These are phyloP conservation scores for Xenopus petersii DNA, from an alignment of 2,797 vertebrate species.

Conservation along the genomic window DNA sequence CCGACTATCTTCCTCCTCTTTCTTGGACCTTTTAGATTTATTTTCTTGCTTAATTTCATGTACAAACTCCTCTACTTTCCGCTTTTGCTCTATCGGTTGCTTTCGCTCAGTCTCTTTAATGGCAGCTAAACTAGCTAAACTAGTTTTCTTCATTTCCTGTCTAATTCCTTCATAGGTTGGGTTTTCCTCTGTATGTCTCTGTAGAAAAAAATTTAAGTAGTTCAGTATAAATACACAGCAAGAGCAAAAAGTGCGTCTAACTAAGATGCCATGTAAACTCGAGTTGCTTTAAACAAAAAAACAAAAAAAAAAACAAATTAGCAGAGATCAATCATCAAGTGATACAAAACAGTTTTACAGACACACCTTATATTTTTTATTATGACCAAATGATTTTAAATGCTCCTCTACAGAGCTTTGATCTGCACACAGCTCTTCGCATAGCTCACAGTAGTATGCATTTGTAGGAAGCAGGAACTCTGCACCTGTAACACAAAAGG, in stretches of 20 bases:
- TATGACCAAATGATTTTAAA: slow-evolving; percentile 82
- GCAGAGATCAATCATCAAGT: no score
- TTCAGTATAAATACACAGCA: no score
- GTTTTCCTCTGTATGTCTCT: slow-evolving; percentile 88
- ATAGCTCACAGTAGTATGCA: slow-evolving; percentile 93
- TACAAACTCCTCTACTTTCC: slow-evolving; percentile 75
- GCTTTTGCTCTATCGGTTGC: slow-evolving; percentile 69
- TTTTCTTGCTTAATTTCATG: slow-evolving; percentile 64
- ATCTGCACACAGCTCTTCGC: slow-evolving; percentile 88
- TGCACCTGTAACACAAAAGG: slow-evolving; percentile 73
- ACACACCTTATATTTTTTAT: slow-evolving; percentile 93
- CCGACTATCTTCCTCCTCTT: slow-evolving; percentile 57
- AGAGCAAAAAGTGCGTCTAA: no score
- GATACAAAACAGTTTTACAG: not conserved
- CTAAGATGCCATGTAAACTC: no score
- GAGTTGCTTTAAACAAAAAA: no score
- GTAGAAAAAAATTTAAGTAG: slow-evolving; percentile 17
- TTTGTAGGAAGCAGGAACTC: slow-evolving; percentile 90
- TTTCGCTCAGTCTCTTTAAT: slow-evolving; percentile 71
- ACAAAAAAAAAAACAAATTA: no score
- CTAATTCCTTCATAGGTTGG: slow-evolving; percentile 88
- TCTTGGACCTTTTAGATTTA: slow-evolving; percentile 58
- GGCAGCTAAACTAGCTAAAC: slow-evolving; percentile 40
- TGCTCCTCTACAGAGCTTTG: slow-evolving; percentile 91
- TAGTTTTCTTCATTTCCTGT: slow-evolving; percentile 84